Conservation (phyloP, 2,113 vertebrate species). For the Amphiprion percula region DNA sequence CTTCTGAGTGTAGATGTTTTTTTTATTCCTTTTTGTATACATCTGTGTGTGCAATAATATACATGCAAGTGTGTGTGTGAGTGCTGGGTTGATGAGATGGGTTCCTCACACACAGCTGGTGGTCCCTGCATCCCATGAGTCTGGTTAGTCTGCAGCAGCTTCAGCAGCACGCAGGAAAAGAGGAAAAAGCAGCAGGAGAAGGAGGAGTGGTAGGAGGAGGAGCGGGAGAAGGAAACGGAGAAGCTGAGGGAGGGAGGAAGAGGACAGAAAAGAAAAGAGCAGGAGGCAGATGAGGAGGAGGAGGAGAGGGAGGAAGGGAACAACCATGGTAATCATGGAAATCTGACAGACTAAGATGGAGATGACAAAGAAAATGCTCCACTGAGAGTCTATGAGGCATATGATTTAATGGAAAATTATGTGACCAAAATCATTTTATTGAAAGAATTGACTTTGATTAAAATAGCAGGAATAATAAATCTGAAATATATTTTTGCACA, state of each 20-base stretch:
- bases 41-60: neutral
- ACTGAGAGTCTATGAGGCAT: constrained; percentile 33
- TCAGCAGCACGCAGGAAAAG: constrained; percentile 71
- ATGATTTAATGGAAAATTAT: constrained; percentile 35
- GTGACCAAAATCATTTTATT: constrained; percentile 28
- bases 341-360: constrained; percentile 60
- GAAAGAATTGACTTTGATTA: constrained; percentile 24
- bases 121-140: constrained; percentile 72
- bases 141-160: constrained; percentile 75
- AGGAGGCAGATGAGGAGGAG: constrained; percentile 30
- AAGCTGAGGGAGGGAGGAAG: constrained; percentile 43
- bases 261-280: constrained; percentile 30
- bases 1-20: constrained; percentile 10
- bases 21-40: constrained; percentile 10
- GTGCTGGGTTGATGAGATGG: constrained; percentile 54
- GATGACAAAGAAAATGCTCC: constrained; percentile 63
- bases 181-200: constrained; percentile 70
- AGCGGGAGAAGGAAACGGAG: constrained; percentile 52
- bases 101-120: constrained; percentile 76
- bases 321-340: constrained; percentile 72
- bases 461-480: constrained; percentile 37
- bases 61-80: constrained; percentile 3
- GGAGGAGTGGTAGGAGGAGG: constrained; percentile 63
- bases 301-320: constrained; percentile 54
- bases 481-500: constrained; percentile 14